phyloP scores from a whole-genome alignment of 2,888 invertebrate species.

The Epinotia nisella region DNA sequence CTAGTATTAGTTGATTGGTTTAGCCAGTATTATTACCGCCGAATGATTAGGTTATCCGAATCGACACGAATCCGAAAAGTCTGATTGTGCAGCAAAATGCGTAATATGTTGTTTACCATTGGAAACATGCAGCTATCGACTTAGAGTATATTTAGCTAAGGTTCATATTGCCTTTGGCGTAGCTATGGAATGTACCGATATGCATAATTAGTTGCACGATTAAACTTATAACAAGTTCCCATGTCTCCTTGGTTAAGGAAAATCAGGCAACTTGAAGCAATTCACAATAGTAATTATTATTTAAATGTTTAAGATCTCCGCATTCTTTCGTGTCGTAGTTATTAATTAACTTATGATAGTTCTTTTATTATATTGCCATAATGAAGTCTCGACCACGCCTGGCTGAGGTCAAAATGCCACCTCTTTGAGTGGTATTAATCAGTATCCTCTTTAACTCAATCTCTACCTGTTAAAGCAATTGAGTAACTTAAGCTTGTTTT shows the following conservation, averaged over 20 bases:
- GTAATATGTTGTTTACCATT: conserved; percentile 48
- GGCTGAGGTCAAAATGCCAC: conserved; percentile 56
- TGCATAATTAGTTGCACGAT: conserved; percentile 10
- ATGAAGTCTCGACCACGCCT: conserved; percentile 54
- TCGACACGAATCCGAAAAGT: conserved; percentile 40
- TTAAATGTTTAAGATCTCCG: conserved; percentile 47
- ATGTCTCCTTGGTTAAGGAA: conserved; percentile 70
- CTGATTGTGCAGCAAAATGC: conserved; percentile 5
- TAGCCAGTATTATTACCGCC: conserved; percentile 57
- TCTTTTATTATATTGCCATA: conserved; percentile 45
- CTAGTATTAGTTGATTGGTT: conserved; percentile 54
- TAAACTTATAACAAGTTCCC: conserved; percentile 60
- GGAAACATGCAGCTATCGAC: conserved; percentile 20
- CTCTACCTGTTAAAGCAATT: conserved; percentile 55
- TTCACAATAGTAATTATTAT: conserved; percentile 41
- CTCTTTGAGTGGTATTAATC: conserved; percentile 62
- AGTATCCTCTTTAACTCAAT: conserved; percentile 66
- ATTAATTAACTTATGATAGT: conserved; percentile 50
- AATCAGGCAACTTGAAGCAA: conserved; percentile 58
- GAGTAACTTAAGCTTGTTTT: conserved; percentile 11
- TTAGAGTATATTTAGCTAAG: background rate
- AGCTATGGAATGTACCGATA: conserved; percentile 13
- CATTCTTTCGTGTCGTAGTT: conserved; percentile 53
- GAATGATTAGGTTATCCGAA: conserved; percentile 46
- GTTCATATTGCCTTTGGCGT: conserved; percentile 1